These are phyloP conservation scores for Esox masquinongy DNA, from an alignment of 2,797 vertebrate species.

Conservation along the genomic window DNA sequence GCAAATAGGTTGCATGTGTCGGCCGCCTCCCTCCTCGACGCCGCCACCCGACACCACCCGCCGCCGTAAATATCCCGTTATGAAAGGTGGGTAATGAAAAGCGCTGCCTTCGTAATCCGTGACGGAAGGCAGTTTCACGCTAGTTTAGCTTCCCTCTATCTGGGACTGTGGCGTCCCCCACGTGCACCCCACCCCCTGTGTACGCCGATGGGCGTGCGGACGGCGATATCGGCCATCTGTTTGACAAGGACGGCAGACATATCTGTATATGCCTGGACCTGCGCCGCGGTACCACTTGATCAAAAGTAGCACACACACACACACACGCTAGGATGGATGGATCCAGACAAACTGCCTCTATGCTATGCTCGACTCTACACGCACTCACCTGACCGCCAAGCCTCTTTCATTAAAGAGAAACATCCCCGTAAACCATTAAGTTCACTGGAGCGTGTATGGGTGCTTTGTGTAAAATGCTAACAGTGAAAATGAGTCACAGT, in stretches of 20 bases:
- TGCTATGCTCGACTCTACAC: not conserved
- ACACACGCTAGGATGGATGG: no score
- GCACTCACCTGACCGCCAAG: not conserved
- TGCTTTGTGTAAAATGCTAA: not conserved
- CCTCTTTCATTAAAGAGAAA: not conserved
- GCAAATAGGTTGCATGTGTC: slow-evolving; percentile 66
- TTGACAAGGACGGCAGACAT: slow-evolving; percentile 36
- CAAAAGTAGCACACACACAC: slow-evolving; percentile 8
- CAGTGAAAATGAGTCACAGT: not conserved
- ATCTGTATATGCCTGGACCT: slow-evolving; percentile 34
- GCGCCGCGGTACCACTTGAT: slow-evolving; percentile 40
- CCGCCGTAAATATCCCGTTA: slow-evolving; percentile 71
- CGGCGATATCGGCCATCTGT: slow-evolving; percentile 21
- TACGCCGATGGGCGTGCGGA: slow-evolving; percentile 23
- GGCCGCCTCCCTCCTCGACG: slow-evolving; percentile 23
- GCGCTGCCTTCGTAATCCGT: slow-evolving; percentile 62
- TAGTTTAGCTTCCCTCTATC: slow-evolving; percentile 59
- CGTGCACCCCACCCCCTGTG: slow-evolving; percentile 32
- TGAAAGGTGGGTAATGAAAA: slow-evolving; percentile 75
- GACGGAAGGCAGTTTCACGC: slow-evolving; percentile 67
- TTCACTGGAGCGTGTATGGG: not conserved
- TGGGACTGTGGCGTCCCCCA: slow-evolving; percentile 20
- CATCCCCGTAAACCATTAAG: not conserved
- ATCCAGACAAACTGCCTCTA: not conserved
- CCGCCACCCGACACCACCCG: slow-evolving; percentile 45